Conservation (phyloP, 2,888 invertebrate species). For the Drosophila subquinaria region DNA sequence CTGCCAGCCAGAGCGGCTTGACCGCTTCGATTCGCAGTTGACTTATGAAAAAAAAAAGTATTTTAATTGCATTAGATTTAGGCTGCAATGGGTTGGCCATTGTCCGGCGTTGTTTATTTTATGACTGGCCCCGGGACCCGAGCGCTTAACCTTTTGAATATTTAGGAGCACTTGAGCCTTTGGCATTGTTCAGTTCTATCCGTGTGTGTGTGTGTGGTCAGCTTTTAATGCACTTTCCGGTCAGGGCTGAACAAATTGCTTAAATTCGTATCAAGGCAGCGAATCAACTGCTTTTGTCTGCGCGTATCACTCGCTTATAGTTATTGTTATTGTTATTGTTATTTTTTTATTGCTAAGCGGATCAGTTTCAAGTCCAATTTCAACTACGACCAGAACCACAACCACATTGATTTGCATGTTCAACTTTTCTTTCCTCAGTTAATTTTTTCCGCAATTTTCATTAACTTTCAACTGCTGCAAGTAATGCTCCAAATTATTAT, state of each 20-base stretch:
- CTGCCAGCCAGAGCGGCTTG: constrained; percentile 44
- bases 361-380: constrained; percentile 57
- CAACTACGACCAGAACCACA: constrained; percentile 18
- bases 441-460: constrained; percentile 56
- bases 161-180: constrained; percentile 56
- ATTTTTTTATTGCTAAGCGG: constrained; percentile 55
- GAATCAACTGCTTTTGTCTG: constrained; percentile 46
- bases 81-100: constrained; percentile 45
- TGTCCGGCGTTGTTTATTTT: constrained; percentile 67
- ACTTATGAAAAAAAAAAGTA: constrained; percentile 49
- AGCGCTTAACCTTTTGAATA: constrained; percentile 75
- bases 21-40: constrained; percentile 68
- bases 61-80: constrained; percentile 74
- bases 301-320: constrained; percentile 8
- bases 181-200: constrained; percentile 29
- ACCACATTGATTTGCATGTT: constrained; percentile 60
- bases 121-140: constrained; percentile 39
- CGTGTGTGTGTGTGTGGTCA: constrained; percentile 22
- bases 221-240: constrained; percentile 67
- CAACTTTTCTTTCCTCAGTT: constrained; percentile 22
- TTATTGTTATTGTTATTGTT: constrained; percentile 4
- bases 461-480: constrained; percentile 22
- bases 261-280: constrained; percentile 17
- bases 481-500: constrained; percentile 47
- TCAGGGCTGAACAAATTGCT: constrained; percentile 34